phyloP scores from a whole-genome alignment of 2,113 vertebrate species.

The Tachysurus vachellii region DNA sequence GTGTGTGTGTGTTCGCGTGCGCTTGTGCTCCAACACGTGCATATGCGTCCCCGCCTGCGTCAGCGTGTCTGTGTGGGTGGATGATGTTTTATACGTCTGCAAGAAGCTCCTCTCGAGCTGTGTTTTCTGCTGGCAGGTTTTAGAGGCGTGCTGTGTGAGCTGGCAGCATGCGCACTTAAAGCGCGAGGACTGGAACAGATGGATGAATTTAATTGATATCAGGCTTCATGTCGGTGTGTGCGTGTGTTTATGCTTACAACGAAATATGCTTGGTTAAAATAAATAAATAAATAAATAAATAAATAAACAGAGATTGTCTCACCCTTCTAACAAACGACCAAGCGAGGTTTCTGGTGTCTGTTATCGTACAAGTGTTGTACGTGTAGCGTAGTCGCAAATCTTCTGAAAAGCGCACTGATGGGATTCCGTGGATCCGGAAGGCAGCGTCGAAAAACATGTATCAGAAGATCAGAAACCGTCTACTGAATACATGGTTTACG shows the following conservation, averaged over 20 bases:
- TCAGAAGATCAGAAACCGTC: not conserved
- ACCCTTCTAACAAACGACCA: not conserved
- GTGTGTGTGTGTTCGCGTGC: not conserved
- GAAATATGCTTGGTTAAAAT: slow-evolving; percentile 32
- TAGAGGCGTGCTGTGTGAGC: slow-evolving; percentile 2
- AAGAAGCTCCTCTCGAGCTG: slow-evolving; percentile 3
- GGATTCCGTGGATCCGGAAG: not conserved
- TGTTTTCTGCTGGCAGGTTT: slow-evolving; percentile 18
- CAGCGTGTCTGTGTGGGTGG: slow-evolving; percentile 14
- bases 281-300: not conserved
- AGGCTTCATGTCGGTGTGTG: slow-evolving; percentile 1
- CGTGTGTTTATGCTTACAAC: slow-evolving; percentile 30
- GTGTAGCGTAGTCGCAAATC: not conserved
- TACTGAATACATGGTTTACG: not conserved
- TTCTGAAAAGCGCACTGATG: not conserved
- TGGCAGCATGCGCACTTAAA: not conserved
- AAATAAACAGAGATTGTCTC: not conserved
- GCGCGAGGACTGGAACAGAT: slow-evolving; percentile 44
- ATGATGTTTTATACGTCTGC: not conserved
- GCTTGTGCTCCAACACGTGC: no score
- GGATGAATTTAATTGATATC: slow-evolving; percentile 48
- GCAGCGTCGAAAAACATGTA: not conserved
- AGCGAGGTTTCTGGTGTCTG: not conserved
- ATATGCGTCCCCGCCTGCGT: not conserved
- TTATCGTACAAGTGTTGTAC: no score